Evolutionary conservation across 2,113 vertebrate genomes (phyloP).

Genomic region (Ictidomys tridecemlineatus): DNA sequence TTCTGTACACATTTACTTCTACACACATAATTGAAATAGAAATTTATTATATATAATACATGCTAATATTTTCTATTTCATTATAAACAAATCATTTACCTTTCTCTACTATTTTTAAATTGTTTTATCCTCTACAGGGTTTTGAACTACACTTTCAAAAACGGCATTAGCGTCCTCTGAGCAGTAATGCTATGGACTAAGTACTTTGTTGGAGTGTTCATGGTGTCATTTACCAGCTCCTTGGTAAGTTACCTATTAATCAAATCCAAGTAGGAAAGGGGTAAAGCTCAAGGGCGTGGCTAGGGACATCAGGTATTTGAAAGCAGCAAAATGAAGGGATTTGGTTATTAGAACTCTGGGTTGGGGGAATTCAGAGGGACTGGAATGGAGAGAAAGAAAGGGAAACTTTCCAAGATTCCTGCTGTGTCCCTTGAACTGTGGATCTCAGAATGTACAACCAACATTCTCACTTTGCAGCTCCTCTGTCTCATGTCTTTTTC

Average conservation of each 20-base stretch:
- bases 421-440: constrained; percentile 43
- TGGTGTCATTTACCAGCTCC: neutral
- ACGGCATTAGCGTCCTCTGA: neutral
- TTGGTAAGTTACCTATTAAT: neutral
- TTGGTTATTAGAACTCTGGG: neutral
- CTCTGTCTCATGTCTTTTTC: constrained; percentile 72
- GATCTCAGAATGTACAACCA: constrained; percentile 64
- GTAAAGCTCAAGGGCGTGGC: neutral
- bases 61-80: constrained; percentile 47
- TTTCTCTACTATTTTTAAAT: constrained; percentile 6
- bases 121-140: neutral
- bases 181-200: neutral
- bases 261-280: constrained; percentile 28
- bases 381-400: constrained; percentile 56
- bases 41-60: neutral
- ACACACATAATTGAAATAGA: neutral
- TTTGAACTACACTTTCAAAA: constrained; percentile 47
- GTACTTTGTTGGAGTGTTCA: constrained; percentile 32
- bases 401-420: constrained; percentile 57
- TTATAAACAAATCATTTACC: neutral
- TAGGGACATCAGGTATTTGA: neutral
- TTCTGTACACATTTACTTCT: neutral
- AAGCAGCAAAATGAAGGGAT: constrained; percentile 23
- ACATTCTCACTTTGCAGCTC: constrained; percentile 33
- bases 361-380: constrained; percentile 49